phyloP scores from a whole-genome alignment of 2,888 invertebrate species.

The Drosophila ezoana region DNA sequence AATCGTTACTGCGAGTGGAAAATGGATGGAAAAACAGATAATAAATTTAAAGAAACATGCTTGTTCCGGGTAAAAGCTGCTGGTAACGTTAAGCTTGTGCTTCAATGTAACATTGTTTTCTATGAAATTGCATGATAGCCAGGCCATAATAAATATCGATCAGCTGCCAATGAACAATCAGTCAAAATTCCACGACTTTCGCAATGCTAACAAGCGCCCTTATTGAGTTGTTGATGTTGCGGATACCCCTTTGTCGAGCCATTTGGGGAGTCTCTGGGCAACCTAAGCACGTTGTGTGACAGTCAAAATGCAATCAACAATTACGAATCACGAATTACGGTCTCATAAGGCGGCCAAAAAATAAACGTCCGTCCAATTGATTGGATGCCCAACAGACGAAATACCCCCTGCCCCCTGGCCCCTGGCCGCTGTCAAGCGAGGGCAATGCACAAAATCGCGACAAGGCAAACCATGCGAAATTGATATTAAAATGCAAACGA shows the following conservation, averaged over 20 bases:
- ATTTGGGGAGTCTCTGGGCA: constrained; percentile 11
- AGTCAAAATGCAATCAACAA: constrained; percentile 74
- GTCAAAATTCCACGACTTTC: constrained; percentile 30
- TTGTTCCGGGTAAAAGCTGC: too few relatives aligned
- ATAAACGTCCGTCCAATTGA: constrained; percentile 75
- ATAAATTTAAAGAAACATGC: too few relatives aligned
- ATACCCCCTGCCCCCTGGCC: too few relatives aligned
- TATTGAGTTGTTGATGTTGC: constrained; percentile 69
- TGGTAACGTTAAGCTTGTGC: too few relatives aligned
- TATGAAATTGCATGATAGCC: constrained; percentile 30
- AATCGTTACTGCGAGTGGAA: background rate
- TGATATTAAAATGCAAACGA: constrained; percentile 78
- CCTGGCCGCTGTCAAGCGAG: background rate
- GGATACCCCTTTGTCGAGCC: constrained; percentile 8
- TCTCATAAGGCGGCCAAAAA: constrained; percentile 78
- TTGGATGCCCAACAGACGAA: constrained; percentile 43
- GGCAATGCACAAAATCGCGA: background rate
- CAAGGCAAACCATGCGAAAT: constrained; percentile 50
- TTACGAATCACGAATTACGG: constrained; percentile 73
- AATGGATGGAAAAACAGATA: background rate
- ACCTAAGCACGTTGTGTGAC: constrained; percentile 54
- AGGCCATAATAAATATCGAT: constrained; percentile 55
- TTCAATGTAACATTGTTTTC: background rate
- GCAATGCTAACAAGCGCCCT: constrained; percentile 63
- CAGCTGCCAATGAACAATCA: constrained; percentile 56